Evolutionary conservation across 1,140 invertebrate genomes (phyloP), one percentile per base, ranked within the genome.

Genomic region (Drosophila pandora): DNA sequence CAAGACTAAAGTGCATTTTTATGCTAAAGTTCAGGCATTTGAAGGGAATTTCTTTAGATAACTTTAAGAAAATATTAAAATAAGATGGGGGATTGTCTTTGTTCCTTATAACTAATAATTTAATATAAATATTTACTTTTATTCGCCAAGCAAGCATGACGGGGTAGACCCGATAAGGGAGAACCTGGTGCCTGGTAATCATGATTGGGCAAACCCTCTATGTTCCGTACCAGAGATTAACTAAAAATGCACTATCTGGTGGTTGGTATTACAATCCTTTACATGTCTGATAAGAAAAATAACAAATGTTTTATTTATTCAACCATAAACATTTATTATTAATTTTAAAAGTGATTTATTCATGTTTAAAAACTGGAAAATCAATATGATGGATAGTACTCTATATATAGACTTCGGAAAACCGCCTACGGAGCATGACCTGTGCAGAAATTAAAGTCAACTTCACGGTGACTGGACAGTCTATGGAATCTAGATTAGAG

Each of bases 131-230:
- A 10, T 41, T 5, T n/a, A 54, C 21, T 22, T 25, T 7, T 2
- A 25, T 28, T 45, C 2, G 32, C 10, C 12, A 8, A 43, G 2
- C 49, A 22, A 65, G 9, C 63, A 63, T 65, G 63, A 65, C 32
- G 12, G 4, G 32, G 61, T 5, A 3, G 3, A 8, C 10, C 32
- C 30, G 57, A 65, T 65, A 65, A 65, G 30, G 37, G 2, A 6
- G 1, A 13, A 17, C 8, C 3, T 28, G 7, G 28, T 49, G 22
- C 57, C 17, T 5, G 32, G 30, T 49, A 65, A 62, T 49, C 23
- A 2, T 61, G 41, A 64, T 48, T 30, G 2, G 43, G 13, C 43
- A 48, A 64, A 17, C 50, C 55, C 37, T 3, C 22, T 2, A 3
- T 8, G 9, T 30, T 4, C 32, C 10, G 12, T 34, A 34, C 32